phyloP scores from a whole-genome alignment of 2,113 vertebrate species.

The Ameiurus melas region DNA sequence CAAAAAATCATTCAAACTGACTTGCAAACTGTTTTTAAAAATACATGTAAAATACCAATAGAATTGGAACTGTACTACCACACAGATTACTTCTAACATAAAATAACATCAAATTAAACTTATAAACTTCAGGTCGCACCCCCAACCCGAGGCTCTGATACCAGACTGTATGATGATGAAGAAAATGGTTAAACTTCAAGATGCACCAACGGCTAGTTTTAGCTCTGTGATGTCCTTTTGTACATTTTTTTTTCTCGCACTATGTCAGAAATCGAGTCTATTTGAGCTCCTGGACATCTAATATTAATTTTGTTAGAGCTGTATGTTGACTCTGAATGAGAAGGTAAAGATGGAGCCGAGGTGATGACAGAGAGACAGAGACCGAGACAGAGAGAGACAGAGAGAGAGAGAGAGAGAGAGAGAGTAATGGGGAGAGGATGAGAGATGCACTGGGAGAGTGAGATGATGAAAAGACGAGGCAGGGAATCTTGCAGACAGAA shows the following conservation, averaged over 20 bases:
- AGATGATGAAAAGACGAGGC: background rate
- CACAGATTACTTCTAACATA: background rate
- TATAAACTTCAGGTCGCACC: background rate
- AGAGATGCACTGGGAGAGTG: background rate
- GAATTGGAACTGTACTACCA: background rate
- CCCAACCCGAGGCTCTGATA: background rate
- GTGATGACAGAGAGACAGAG: background rate
- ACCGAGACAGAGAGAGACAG: background rate
- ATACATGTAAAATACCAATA: background rate
- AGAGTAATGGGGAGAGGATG: background rate
- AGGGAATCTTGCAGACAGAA: slow-evolving; percentile 5
- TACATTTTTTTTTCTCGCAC: background rate
- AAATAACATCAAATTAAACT: background rate
- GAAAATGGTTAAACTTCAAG: background rate
- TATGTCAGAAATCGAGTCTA: background rate
- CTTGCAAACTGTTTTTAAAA: background rate
- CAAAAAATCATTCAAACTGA: no score
- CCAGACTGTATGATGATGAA: background rate
- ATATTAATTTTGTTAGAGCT: background rate
- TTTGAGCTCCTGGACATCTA: slow-evolving; percentile 8
- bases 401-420: background rate
- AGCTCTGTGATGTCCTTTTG: background rate
- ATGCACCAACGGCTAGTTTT: background rate
- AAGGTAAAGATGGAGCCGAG: background rate
- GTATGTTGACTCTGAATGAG: background rate